Base-by-base conservation (phyloP, 2,888 invertebrate species). In the Brachypterus glaber region DNA sequence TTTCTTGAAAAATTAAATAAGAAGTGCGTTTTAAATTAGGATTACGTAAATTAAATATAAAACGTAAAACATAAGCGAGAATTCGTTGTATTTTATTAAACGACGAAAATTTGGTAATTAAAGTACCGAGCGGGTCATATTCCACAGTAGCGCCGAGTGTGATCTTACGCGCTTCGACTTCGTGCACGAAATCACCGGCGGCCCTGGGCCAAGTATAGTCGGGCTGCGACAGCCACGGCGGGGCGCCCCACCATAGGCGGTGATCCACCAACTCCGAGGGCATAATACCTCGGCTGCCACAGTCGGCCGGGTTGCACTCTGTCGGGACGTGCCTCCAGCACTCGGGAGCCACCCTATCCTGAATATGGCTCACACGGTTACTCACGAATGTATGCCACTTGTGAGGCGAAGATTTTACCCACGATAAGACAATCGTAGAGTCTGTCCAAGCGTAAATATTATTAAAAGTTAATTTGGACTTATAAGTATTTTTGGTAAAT, bases 261-360 rank as follows among this genome's bases (percentile, higher is more conserved):
- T 36, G 17, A 4, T 18, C 31, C 18, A 30, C 17, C 9, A 36
- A 14, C 18, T 30, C 30, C 11, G 13, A 18, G 12, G 30, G 36
- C 15, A 21, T n/a, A 7, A 36, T 9, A 2, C 36, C 36, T 5
- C 36, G 18, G 11, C 30, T 30, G 17, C 30, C 30, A 24, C 36
- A 36, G 15, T 36, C 36, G 3, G 25, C 36, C 3, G 36, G 36
- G 14, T 36, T 30, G 9, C 21, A 8, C 15, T 36, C 18, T 4
- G 36, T 21, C 3, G 3, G 9, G 21, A 36, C 12, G 24, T 30
- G 14, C n/a, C 17, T n/a, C 30, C 21, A 36, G 18, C 15, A n/a
- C 13, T 26, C 12, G 5, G 16, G 35, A 17, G n/a, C 9, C 30
- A 30, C 14, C 16, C 31, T 21, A 13, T 30, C 36, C 24, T 36